Percentiles rank a stretch among this genome's conserved stretches.
These are phyloP conservation scores for Drosophila sproati DNA, from an alignment of 1,140 invertebrate species.

Conservation along the genomic window DNA sequence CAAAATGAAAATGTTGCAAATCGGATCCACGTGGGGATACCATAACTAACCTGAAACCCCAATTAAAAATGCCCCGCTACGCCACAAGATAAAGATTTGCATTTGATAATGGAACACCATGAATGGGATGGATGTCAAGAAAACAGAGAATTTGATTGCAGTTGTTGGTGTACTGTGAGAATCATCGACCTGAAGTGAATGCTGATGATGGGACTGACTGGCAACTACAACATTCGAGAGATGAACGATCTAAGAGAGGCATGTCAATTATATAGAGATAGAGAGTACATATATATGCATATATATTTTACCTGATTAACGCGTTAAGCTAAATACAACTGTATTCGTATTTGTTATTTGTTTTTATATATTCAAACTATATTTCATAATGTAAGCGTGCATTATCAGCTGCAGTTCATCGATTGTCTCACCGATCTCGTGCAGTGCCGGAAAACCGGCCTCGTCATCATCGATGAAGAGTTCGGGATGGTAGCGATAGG, in stretches of 20 bases:
- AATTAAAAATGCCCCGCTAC: background rate
- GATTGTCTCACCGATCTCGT: constrained; percentile 84
- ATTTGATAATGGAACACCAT: background rate
- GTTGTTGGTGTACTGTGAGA: background rate
- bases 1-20: too few relatives aligned
- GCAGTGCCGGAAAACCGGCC: constrained; percentile 77
- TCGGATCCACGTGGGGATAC: too few relatives aligned
- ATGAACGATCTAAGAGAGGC: constrained; percentile 8
- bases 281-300: background rate
- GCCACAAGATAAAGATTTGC: background rate
- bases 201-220: background rate
- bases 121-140: background rate
- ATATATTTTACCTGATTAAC: constrained; percentile 71
- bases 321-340: constrained; percentile 51
- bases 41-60: background rate
- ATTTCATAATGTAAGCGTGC: constrained; percentile 83
- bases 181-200: background rate
- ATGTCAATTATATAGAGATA: background rate
- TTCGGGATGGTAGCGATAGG: constrained; percentile 74
- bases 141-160: too few relatives aligned
- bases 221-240: constrained; percentile 5
- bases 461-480: constrained; percentile 80
- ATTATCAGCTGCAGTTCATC: constrained; percentile 84
- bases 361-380: constrained; percentile 80
- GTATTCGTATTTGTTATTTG: constrained; percentile 4